Evolutionary conservation across 2,113 vertebrate genomes (phyloP).

Genomic region (Ochotona curzoniae): DNA sequence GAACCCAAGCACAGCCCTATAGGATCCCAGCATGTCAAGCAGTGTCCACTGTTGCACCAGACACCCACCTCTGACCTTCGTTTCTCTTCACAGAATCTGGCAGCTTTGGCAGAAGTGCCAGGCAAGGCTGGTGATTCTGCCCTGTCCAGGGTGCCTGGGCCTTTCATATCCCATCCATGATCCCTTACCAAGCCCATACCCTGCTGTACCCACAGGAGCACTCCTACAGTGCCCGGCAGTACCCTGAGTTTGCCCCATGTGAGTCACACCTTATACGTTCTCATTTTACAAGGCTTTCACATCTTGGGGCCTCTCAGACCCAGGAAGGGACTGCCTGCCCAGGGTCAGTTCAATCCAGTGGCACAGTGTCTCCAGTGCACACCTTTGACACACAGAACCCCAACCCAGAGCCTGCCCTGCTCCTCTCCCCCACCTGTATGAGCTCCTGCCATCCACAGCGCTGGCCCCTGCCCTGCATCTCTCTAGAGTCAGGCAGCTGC

Average conservation of each 20-base stretch:
- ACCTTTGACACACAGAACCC: not conserved
- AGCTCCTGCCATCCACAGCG: not conserved
- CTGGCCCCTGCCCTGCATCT: not conserved
- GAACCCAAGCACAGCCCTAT: no score
- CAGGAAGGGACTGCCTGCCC: not conserved
- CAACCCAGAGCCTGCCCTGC: not conserved
- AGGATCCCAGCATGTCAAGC: no score
- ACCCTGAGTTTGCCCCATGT: not conserved
- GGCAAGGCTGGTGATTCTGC: not conserved
- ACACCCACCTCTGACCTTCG: no score
- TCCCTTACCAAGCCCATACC: not conserved
- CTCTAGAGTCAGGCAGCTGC: not conserved
- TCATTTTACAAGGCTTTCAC: not conserved
- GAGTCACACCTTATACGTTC: not conserved
- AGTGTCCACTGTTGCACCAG: no score
- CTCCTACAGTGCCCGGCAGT: not conserved
- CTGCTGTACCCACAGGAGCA: not conserved
- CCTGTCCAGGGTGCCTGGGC: not conserved
- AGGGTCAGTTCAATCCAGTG: no score
- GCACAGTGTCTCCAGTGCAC: not conserved
- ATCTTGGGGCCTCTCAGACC: not conserved
- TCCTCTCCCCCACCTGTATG: not conserved
- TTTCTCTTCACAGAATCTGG: not conserved
- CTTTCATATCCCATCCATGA: not conserved
- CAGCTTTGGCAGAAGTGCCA: not conserved